Evolutionary conservation across 2,113 vertebrate species (phyloP).

Genomic region (Platanista minor): DNA sequence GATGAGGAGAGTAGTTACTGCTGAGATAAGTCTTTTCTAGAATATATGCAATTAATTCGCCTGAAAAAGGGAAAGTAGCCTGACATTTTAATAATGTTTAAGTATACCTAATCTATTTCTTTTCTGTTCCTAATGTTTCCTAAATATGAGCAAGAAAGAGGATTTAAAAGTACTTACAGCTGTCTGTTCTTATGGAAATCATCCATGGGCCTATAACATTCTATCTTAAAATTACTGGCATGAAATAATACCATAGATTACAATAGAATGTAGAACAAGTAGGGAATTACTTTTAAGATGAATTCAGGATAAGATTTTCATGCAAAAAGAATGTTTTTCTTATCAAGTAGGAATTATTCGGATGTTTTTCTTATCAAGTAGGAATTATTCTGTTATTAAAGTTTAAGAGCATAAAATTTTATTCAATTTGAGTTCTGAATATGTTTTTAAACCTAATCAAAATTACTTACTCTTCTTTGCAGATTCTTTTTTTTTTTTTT

Average conservation of each 20-base stretch:
- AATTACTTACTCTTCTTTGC: slow-evolving; percentile 10
- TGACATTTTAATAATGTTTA: slow-evolving; percentile 82
- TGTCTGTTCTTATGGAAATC: slow-evolving; percentile 74
- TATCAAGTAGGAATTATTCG: slow-evolving; percentile 47
- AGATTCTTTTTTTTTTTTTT: too few relatives aligned
- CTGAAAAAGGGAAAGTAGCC: slow-evolving; percentile 62
- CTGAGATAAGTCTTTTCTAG: slow-evolving; percentile 78
- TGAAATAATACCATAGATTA: slow-evolving; percentile 67
- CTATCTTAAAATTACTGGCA: slow-evolving; percentile 65
- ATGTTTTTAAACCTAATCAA: slow-evolving; percentile 40
- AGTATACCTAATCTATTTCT: slow-evolving; percentile 79
- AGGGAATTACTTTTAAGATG: slow-evolving; percentile 47
- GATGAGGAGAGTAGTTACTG: slow-evolving; percentile 75
- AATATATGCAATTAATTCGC: slow-evolving; percentile 76
- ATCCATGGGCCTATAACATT: slow-evolving; percentile 53
- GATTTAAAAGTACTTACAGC: slow-evolving; percentile 77
- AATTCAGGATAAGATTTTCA: slow-evolving; percentile 46
- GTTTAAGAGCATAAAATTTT: slow-evolving; percentile 41
- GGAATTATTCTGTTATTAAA: slow-evolving; percentile 48
- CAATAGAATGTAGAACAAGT: slow-evolving; percentile 55
- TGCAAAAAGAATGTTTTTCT: slow-evolving; percentile 22
- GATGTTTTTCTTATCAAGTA: slow-evolving; percentile 50
- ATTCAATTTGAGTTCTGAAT: slow-evolving; percentile 55
- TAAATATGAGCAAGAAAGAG: slow-evolving; percentile 77
- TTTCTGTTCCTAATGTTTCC: slow-evolving; percentile 77